Evolutionary conservation across 2,113 vertebrate genomes (phyloP), one percentile per base, ranked within the genome.

Genomic region (Xenopus laevis): DNA sequence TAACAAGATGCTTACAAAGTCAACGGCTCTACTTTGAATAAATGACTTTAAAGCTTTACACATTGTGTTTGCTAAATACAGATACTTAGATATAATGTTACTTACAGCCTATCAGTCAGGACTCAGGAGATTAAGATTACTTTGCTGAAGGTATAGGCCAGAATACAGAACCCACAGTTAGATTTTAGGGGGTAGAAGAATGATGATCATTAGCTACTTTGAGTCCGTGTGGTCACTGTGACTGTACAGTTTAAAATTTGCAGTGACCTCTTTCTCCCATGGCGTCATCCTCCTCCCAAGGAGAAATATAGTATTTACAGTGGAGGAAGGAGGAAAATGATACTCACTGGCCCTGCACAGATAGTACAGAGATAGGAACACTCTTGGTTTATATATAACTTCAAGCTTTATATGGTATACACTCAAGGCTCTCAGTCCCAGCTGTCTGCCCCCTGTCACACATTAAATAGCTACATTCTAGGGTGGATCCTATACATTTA

Each of bases 361-460:
- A n/a, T 83, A 88, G 85, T 83, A 81, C 78, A 79, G 83, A 83
- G 79, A 79, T 77, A 79, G 72, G 73, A 73, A 78, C 86, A 85
- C 86, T 82, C 81, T 75, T 20, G 81, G 83, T 92, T 92, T 98
- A 98, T 94, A 95, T 97, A 97, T 98, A 98, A 94, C 89, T 86
- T 88, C 94, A 89, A 83, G 89, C 96, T 98, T 97, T 98, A 98
- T 97, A 98, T 96, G 96, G 96, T 94, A 89, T 92, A 89, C 87
- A 88, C 87, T 81, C 86, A 86, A 84, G 84, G 83, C 88, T 78
- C 79, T 81, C 88, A 78, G 84, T 87, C 87, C 83, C 86, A 91
- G 87, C 88, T 89, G 87, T 81, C 87, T 85, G 65, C 75, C 74
- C 79, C 83, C 68, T 80, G 83, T 86, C 84, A 73, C 70, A 78